These are phyloP conservation scores for Lasioglossum zephyrum DNA, from an alignment of 2,888 invertebrate genomes.

Conservation along the genomic window DNA sequence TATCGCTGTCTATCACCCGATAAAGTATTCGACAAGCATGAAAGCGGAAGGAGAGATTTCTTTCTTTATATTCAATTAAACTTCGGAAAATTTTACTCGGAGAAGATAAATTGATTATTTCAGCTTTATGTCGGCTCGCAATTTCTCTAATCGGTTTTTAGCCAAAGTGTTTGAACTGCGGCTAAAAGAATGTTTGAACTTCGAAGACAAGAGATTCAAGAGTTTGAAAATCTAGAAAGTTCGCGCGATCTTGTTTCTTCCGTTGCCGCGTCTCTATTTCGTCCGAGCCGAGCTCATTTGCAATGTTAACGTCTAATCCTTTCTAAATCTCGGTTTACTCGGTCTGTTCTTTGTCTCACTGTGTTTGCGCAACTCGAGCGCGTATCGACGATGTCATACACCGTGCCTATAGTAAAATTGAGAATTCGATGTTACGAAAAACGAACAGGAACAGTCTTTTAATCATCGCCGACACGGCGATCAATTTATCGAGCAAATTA, in stretches of 20 bases:
- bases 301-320: conserved; percentile 24
- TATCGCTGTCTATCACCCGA: neutral
- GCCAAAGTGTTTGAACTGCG: too few species aligned
- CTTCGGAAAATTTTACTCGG: neutral
- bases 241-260: neutral
- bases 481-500: neutral
- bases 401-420: too few species aligned
- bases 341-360: conserved; percentile 7
- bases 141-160: neutral
- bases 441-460: neutral
- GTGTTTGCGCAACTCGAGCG: neutral
- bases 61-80: neutral
- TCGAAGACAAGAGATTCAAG: neutral
- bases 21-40: neutral
- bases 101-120: neutral
- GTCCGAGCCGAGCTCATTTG: conserved; percentile 9
- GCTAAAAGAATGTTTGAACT: too few species aligned
- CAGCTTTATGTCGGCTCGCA: neutral
- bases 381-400: neutral
- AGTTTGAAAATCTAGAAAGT: neutral
- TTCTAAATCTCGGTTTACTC: conserved; percentile 24
- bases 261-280: neutral
- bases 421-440: neutral
- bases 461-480: neutral
- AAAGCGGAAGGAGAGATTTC: neutral